Conservation (phyloP, 1,140 invertebrate species). For the Heliconius hewitsoni region DNA sequence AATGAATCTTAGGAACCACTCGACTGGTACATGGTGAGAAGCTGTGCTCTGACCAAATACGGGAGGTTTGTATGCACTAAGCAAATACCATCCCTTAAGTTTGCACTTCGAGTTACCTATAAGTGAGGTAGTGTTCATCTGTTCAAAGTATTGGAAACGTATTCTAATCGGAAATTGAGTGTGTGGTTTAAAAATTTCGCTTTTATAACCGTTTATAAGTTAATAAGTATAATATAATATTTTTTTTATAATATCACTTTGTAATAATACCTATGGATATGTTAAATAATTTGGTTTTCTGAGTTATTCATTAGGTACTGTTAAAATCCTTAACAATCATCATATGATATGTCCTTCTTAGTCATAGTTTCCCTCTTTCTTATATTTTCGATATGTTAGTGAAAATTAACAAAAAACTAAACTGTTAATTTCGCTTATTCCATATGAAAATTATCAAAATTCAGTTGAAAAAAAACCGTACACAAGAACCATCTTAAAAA, state of each 20-base stretch:
- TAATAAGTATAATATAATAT: too few relatives aligned
- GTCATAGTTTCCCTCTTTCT: background rate
- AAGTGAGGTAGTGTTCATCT: conserved; percentile 17
- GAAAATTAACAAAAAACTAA: background rate
- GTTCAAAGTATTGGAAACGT: background rate
- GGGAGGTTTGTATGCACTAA: conserved; percentile 25
- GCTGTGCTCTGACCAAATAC: conserved; percentile 35
- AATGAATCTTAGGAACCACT: conserved; percentile 32
- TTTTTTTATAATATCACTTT: too few relatives aligned
- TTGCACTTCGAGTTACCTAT: conserved; percentile 13
- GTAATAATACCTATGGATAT: too few relatives aligned
- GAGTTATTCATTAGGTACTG: too few relatives aligned
- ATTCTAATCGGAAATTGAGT: background rate
- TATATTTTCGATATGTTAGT: background rate
- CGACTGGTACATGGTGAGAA: conserved; percentile 27
- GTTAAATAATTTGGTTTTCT: too few relatives aligned
- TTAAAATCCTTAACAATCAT: too few relatives aligned
- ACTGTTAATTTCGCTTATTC: background rate
- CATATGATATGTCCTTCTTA: background rate
- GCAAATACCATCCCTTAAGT: conserved; percentile 29
- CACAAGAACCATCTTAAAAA: conserved; percentile 22
- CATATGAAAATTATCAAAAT: background rate
- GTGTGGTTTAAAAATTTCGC: background rate
- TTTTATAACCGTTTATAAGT: background rate
- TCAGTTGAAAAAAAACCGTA: background rate